Evolutionary conservation across 2,113 vertebrate species (phyloP).

Genomic region (Podarcis raffonei): DNA sequence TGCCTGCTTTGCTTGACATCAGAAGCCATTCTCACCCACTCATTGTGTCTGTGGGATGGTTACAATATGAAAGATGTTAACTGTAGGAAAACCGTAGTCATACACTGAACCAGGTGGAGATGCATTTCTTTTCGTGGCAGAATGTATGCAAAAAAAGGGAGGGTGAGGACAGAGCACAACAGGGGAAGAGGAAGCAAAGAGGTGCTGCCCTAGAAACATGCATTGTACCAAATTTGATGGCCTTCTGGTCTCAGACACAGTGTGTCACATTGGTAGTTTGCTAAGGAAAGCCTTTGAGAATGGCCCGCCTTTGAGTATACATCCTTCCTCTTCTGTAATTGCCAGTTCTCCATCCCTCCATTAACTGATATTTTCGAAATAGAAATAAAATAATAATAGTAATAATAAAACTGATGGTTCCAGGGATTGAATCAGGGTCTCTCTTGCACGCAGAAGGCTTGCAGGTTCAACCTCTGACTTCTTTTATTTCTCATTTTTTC

Average conservation of each 20-base stretch:
- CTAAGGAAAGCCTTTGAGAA: not conserved
- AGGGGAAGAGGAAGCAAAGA: not conserved
- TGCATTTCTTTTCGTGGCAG: conserved; percentile 3
- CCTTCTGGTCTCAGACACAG: not conserved
- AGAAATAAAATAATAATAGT: too few relatives aligned
- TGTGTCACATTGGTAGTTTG: not conserved
- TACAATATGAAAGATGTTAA: conserved; percentile 41
- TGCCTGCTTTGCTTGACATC: conserved; percentile 53
- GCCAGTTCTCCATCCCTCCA: too few relatives aligned
- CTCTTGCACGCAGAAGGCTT: too few relatives aligned
- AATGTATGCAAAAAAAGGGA: conserved; percentile 11
- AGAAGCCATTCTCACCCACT: conserved; percentile 1
- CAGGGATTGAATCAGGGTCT: too few relatives aligned
- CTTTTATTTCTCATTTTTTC: too few relatives aligned
- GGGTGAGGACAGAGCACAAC: not conserved
- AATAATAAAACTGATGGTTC: too few relatives aligned
- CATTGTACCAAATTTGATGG: not conserved
- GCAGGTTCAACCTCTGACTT: too few relatives aligned
- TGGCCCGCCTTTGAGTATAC: not conserved
- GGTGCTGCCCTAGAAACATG: not conserved
- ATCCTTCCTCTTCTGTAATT: not conserved
- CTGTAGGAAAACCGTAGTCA: conserved; percentile 35
- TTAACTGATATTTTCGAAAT: too few relatives aligned
- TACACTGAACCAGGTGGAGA: not conserved
- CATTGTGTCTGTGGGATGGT: conserved; percentile 13